Base-by-base conservation (phyloP, 92 coral and sea anemone genomes). In the Epizoanthus fatuus region DNA sequence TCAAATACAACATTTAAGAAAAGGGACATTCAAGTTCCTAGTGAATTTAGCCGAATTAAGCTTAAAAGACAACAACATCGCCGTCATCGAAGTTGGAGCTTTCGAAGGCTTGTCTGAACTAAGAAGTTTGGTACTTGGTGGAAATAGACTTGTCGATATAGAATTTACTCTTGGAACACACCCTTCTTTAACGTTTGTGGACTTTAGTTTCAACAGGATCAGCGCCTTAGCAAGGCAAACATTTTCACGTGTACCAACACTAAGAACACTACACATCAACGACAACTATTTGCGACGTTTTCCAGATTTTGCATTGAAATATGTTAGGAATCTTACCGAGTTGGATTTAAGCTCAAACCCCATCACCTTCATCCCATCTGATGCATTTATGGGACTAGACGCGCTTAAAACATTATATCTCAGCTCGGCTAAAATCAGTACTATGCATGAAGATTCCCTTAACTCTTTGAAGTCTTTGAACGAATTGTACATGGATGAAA, bases 331-430 rank as follows among this genome's bases (percentile, higher is more conserved):
- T 67, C 54, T 94, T 53, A 45, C 88, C 29, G 72, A 74, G 7
- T 83, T 94, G 25, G 90, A 92, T 29, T 68, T 94, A 16, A 94
- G 92, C 74, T 44, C 15, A 10, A 94, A 94, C 55, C 87, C 90
- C 1, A 45, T 94, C 45, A 56, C 47, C 13, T 86, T 42, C 35
- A 84, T 94, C 22, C 71, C 73, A 49, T 72, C 86, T 7, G 79
- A 86, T 32, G 73, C 93, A 15, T 94, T 94, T 10, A 63, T 56
- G 2, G 81, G 87, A 22, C 83, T 93, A 29, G 9, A 22, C 14
- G 82, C 60, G 40, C 79, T 94, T 20, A 45, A 63, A 37, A 79
- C 55, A 22, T 72, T 94, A 10, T 49, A 79, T 20, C 22, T 94
- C 8, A 86, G 65, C n/a, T 72, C 74, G 56, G 85, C 88, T 51